These are phyloP conservation scores for Pipistrellus pygmaeus DNA, from an alignment of 2,797 vertebrate species.

Conservation along the genomic window DNA sequence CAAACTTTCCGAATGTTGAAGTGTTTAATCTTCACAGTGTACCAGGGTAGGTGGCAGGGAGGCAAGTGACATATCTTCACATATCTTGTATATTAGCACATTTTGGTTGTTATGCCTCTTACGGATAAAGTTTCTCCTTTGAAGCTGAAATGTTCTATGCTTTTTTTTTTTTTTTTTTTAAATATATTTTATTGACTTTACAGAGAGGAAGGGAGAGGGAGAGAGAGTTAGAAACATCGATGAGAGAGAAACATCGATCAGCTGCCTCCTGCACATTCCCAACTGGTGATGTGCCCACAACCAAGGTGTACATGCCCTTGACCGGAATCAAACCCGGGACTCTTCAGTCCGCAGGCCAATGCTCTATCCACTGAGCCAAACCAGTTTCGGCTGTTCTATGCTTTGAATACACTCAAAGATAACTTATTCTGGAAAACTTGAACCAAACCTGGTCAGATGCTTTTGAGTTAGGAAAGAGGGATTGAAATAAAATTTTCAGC, in stretches of 20 bases:
- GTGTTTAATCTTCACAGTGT: constrained; percentile 42
- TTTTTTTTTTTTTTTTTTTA: background rate
- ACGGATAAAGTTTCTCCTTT: constrained; percentile 57
- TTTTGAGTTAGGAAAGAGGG: constrained; percentile 75
- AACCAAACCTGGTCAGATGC: constrained; percentile 72
- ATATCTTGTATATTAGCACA: background rate
- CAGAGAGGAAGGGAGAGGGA: too few species aligned
- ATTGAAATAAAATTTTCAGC: constrained; percentile 79
- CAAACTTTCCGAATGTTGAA: background rate
- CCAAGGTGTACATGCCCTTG: too few species aligned
- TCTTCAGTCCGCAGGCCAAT: too few species aligned
- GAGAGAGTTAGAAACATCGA: too few species aligned
- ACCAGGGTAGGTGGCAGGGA: background rate
- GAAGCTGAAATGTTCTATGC: constrained; percentile 42
- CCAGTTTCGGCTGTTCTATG: background rate
- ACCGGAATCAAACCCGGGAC: too few species aligned
- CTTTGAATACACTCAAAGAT: constrained; percentile 62
- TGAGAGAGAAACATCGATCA: too few species aligned
- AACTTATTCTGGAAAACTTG: constrained; percentile 70
- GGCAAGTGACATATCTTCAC: background rate
- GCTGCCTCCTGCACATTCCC: too few species aligned
- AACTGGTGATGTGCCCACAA: too few species aligned
- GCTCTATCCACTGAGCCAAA: too few species aligned
- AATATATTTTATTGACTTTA: too few species aligned
- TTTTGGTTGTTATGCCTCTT: constrained; percentile 27